phyloP scores from a whole-genome alignment of 1,140 invertebrate genomes.

The Bombus terrestris region DNA sequence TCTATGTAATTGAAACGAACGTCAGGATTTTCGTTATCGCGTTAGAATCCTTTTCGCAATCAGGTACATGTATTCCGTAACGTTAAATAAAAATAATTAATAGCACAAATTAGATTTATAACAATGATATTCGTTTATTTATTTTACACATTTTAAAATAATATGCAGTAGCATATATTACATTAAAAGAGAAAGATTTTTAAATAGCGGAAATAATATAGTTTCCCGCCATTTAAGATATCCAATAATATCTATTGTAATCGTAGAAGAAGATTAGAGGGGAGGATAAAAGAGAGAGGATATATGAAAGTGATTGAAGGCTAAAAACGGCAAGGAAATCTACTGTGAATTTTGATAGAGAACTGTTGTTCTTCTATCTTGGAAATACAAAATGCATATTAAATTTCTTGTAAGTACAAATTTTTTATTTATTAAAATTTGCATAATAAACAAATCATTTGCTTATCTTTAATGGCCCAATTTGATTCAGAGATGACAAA shows the following conservation, averaged over 20 bases:
- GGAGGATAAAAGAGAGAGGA: slow-evolving; percentile 18
- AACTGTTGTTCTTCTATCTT: background rate
- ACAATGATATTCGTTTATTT: background rate
- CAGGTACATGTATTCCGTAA: slow-evolving; percentile 4
- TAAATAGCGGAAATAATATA: background rate
- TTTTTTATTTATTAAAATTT: background rate
- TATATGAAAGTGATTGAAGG: slow-evolving; percentile 3
- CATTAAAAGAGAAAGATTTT: background rate
- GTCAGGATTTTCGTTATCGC: slow-evolving; percentile 4
- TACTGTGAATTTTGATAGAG: background rate
- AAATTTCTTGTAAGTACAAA: slow-evolving; percentile 27
- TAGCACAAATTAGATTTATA: background rate
- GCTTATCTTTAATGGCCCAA: background rate
- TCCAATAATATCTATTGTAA: background rate
- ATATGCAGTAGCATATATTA: background rate
- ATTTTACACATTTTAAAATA: background rate
- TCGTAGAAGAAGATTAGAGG: background rate
- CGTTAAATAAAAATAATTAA: background rate
- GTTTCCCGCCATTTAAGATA: background rate
- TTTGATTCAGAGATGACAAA: too few relatives aligned
- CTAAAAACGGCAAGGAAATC: background rate
- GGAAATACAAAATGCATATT: slow-evolving; percentile 9
- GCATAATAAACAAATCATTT: background rate
- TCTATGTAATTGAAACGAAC: background rate
- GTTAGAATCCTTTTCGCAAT: background rate